Conservation (phyloP, 1,140 invertebrate genomes). For the Bombus pyrosoma region DNA sequence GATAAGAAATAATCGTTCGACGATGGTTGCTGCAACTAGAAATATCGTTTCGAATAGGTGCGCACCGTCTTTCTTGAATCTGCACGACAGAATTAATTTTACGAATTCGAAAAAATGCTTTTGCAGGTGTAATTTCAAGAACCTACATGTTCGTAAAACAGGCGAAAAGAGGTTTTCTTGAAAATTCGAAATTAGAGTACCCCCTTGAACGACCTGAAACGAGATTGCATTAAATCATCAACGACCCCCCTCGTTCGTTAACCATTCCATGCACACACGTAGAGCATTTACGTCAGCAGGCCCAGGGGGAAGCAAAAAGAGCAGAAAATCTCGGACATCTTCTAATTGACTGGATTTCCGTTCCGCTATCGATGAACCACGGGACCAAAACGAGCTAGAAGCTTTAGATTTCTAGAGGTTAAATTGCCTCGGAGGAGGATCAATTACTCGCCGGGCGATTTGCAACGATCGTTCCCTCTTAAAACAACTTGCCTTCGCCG, state of each 20-base stretch:
- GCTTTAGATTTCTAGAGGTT: neutral
- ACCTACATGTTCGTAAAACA: neutral
- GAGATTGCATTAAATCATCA: neutral
- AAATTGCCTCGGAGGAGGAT: slow-evolving; percentile 34
- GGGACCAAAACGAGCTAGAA: neutral
- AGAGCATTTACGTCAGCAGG: neutral
- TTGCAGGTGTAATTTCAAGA: neutral
- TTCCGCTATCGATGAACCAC: slow-evolving; percentile 9
- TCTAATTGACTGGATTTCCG: slow-evolving; percentile 18
- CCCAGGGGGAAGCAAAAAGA: too few species aligned
- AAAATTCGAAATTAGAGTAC: neutral
- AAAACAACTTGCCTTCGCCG: slow-evolving; percentile 37
- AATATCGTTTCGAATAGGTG: too few species aligned
- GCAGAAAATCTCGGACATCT: neutral
- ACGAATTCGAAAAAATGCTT: neutral
- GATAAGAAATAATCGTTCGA: too few species aligned
- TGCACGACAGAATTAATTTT: neutral
- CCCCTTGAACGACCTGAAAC: neutral
- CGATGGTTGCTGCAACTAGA: too few species aligned
- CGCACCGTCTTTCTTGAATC: too few species aligned
- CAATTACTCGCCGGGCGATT: slow-evolving; percentile 43
- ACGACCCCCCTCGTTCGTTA: neutral
- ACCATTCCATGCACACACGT: neutral
- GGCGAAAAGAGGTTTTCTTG: neutral
- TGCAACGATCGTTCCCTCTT: slow-evolving; percentile 29